These are phyloP conservation scores for Elysia chlorotica DNA, from an alignment of 1,140 invertebrate genomes.

Conservation along the genomic window DNA sequence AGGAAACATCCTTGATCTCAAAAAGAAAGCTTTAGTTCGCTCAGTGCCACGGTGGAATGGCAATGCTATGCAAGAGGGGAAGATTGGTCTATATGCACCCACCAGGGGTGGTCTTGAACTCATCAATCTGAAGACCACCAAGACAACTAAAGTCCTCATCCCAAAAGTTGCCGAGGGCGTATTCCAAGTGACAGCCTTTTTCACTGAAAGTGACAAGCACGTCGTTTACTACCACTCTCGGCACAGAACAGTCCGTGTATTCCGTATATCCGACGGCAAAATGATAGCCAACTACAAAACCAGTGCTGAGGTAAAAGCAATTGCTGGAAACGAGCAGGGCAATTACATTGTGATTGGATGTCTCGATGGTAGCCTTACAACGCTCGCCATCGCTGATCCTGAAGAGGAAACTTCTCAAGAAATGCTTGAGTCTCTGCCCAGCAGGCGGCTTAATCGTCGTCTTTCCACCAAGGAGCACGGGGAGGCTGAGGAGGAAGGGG, in stretches of 20 bases:
- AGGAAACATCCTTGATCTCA: constrained; percentile 71
- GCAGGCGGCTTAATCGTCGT: constrained; percentile 30
- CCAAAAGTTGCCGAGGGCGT: constrained; percentile 91
- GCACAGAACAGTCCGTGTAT: constrained; percentile 88
- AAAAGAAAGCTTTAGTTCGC: constrained; percentile 64
- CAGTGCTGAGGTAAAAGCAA: constrained; percentile 86
- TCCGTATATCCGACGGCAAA: constrained; percentile 83
- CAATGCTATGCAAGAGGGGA: constrained; percentile 65
- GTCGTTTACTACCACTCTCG: constrained; percentile 97
- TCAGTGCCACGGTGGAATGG: constrained; percentile 67
- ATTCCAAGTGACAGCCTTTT: constrained; percentile 92
- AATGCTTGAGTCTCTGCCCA: constrained; percentile 49
- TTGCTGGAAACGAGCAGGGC: constrained; percentile 82
- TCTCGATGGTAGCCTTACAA: constrained; percentile 90
- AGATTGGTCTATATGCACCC: constrained; percentile 90
- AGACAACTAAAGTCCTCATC: constrained; percentile 84
- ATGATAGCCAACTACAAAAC: constrained; percentile 92
- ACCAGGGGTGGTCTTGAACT: constrained; percentile 86
- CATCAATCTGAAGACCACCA: constrained; percentile 67
- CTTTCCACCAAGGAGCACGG: constrained; percentile 16
- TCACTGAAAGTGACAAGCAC: constrained; percentile 92
- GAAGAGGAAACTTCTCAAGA: constrained; percentile 47
- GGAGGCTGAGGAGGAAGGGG: constrained; percentile 36
- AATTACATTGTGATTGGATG: constrained; percentile 83
- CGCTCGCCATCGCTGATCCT: constrained; percentile 88